phyloP scores from a whole-genome alignment of 2,113 vertebrate species.

The Heliornis fulica region DNA sequence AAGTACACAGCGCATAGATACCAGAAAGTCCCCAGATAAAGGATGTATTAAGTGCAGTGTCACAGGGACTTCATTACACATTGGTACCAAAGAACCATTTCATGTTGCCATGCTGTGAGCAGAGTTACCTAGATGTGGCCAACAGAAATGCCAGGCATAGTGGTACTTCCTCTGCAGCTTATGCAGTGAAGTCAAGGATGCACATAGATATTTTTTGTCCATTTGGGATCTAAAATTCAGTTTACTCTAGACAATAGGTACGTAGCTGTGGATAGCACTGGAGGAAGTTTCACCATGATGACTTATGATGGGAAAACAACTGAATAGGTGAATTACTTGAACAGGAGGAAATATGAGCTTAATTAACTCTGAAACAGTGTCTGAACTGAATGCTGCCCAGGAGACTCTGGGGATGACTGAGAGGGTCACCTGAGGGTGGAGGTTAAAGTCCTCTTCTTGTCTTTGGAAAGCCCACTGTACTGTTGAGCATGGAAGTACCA shows the following conservation, averaged over 20 bases:
- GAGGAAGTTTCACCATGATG: rapidly evolving
- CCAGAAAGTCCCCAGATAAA: not conserved
- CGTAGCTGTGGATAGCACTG: not conserved
- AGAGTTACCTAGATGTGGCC: not conserved
- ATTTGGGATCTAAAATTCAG: not conserved
- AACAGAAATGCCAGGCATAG: not conserved
- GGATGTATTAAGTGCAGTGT: not conserved
- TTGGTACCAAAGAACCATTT: not conserved
- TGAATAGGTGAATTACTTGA: not conserved
- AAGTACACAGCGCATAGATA: not conserved
- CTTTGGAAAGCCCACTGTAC: not conserved
- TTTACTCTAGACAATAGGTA: not conserved
- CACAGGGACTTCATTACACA: not conserved
- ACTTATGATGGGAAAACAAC: not conserved
- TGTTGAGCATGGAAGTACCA: not conserved
- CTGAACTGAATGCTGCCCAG: not conserved
- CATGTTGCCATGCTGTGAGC: not conserved
- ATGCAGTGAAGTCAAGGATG: not conserved
- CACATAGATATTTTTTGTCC: not conserved
- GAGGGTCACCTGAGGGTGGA: not conserved
- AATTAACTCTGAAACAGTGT: not conserved
- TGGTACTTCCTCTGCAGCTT: not conserved
- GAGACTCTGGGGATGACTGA: not conserved
- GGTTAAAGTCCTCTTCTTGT: not conserved
- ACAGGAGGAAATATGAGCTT: not conserved